Percentiles rank a stretch among this genome's conserved stretches.
phyloP scores from a whole-genome alignment of 2,113 vertebrate genomes.

The Phyllostomus discolor region DNA sequence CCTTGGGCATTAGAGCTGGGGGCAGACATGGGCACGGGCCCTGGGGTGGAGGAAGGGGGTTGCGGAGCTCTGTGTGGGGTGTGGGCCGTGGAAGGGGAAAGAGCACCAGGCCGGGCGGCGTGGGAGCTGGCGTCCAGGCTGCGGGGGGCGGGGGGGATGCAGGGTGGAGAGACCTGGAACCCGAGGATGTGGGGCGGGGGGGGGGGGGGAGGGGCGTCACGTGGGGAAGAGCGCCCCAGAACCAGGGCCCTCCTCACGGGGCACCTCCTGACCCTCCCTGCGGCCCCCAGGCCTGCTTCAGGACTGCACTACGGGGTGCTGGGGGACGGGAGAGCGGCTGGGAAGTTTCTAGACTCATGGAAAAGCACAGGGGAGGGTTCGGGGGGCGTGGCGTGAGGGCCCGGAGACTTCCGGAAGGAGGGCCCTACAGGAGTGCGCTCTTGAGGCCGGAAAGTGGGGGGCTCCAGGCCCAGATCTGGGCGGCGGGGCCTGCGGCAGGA shows the following conservation, averaged over 20 bases:
- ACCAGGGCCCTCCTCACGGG: fast-evolving
- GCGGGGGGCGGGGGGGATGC: fast-evolving
- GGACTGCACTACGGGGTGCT: fast-evolving
- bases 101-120: fast-evolving
- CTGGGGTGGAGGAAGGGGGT: not conserved
- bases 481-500: not conserved
- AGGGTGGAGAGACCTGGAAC: not conserved
- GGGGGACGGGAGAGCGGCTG: fast-evolving
- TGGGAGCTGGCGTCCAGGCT: not conserved
- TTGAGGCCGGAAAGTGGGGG: not conserved
- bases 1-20: not conserved
- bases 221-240: fast-evolving
- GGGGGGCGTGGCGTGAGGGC: fast-evolving
- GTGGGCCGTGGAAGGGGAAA: fast-evolving
- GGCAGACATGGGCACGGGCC: not conserved
- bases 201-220: fast-evolving
- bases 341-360: fast-evolving
- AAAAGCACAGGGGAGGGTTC: fast-evolving
- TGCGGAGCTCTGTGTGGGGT: fast-evolving
- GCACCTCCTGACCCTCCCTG: not conserved
- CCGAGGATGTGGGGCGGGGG: not conserved
- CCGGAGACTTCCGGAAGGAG: not conserved
- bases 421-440: not conserved
- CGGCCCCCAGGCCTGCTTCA: fast-evolving
- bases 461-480: not conserved